phyloP scores from a whole-genome alignment of 2,888 invertebrate genomes.

The Trachelus stipa region DNA sequence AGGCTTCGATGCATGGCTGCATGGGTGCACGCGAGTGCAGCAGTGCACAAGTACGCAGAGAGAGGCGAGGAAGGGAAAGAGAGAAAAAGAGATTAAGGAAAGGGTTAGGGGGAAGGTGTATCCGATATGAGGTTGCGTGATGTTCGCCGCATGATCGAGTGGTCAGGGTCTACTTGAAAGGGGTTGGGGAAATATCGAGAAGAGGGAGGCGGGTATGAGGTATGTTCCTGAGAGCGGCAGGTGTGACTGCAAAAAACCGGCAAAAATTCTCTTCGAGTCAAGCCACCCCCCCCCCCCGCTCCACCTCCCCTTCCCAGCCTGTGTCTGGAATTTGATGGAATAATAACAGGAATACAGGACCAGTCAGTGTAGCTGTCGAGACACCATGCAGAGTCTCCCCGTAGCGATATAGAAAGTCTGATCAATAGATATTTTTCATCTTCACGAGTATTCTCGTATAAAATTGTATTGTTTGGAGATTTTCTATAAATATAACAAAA shows the following conservation, averaged over 20 bases:
- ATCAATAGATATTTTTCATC: background rate
- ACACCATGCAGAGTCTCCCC: background rate
- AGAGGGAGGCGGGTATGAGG: background rate
- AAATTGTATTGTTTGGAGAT: background rate
- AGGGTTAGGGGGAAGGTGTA: background rate
- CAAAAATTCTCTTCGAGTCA: conserved; percentile 36
- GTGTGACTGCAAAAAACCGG: conserved; percentile 43
- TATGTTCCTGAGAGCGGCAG: conserved; percentile 31
- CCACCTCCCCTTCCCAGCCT: conserved; percentile 19
- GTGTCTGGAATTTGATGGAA: conserved; percentile 40
- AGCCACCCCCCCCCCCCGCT: conserved; percentile 16
- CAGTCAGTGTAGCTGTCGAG: background rate
- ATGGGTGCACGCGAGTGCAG: background rate
- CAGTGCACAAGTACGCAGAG: background rate
- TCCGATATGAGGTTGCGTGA: background rate
- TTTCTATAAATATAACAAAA: background rate
- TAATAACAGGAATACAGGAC: conserved; percentile 34
- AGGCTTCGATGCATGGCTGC: background rate
- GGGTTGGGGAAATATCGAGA: background rate
- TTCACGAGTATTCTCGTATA: background rate
- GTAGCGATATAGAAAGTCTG: too few relatives aligned
- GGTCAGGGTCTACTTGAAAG: background rate
- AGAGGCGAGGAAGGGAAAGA: background rate
- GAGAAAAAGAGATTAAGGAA: background rate
- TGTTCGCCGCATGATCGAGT: background rate